Evolutionary conservation across 2,888 invertebrate species (phyloP), one percentile per base, ranked within the genome.

Genomic region (Oscheius sp.): DNA sequence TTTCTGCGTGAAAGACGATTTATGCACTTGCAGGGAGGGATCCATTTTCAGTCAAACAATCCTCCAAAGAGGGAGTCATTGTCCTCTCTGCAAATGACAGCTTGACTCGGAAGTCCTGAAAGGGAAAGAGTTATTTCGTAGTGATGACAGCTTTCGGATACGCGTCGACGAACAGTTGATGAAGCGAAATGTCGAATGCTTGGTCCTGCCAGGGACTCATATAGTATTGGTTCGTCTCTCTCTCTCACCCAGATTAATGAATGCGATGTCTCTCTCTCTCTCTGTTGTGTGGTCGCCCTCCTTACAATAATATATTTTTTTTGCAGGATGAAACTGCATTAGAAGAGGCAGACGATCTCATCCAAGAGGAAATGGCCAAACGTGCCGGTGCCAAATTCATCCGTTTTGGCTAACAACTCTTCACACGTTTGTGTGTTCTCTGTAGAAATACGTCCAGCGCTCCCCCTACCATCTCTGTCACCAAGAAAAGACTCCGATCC

Each of bases 371-470:
- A 48, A 68, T 74, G 65, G 75, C 71, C 57, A 78, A 78, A 63
- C 72, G 78, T 45, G 69, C 69, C 15, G 78, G 75, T 58, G 73
- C 73, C 53, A 78, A 78, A 31, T 78, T 78, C 71, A 78, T 78
- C 69, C 72, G 78, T 58, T 78, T 78, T 65, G 78, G 78, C 48
- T 74, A 74, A 72, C 29, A 55, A 57, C 27, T 39, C 52, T 6
- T 46, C 8, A 12, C 25, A 17, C 17, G 5, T 17, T 12, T n/a
- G 20, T 25, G 3, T 25, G 12, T 4, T 10, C 25, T 25, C 6
- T 20, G 12, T 25, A 17, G 39, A 20, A 20, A 61, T 25, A n/a
- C 42, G 8, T 42, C 27, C 61, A n/a, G 61, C 61, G 45, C 45
- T 45, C 61, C 61, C 58, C 39, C 61, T n/a, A 23, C 27, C 23